phyloP scores from a whole-genome alignment of 2,797 vertebrate species.

The Anguilla anguilla region DNA sequence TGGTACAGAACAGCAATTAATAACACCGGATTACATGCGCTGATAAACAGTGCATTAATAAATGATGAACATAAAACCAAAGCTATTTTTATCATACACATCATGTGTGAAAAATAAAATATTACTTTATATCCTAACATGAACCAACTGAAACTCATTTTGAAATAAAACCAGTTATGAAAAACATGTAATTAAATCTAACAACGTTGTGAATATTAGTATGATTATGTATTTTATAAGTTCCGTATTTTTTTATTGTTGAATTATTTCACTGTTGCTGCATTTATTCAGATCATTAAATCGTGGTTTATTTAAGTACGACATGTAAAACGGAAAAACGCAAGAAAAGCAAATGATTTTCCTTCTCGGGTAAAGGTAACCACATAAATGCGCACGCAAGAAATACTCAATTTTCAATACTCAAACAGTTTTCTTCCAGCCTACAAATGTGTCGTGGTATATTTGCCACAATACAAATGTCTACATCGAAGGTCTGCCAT shows the following conservation, averaged over 20 bases:
- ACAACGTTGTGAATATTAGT: not conserved
- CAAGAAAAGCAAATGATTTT: not conserved
- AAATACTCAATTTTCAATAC: too few relatives aligned
- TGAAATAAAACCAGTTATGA: not conserved
- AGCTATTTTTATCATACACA: not conserved
- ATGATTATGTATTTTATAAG: not conserved
- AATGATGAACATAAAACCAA: not conserved
- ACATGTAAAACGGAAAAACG: not conserved
- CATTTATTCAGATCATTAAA: not conserved
- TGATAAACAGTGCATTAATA: not conserved
- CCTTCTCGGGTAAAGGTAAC: not conserved
- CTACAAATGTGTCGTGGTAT: not conserved
- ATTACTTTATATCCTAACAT: not conserved
- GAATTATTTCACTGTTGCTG: not conserved
- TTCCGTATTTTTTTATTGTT: not conserved
- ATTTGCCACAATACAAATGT: slow-evolving; percentile 23
- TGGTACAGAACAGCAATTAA: not conserved
- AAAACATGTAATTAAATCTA: not conserved
- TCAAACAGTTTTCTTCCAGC: not conserved
- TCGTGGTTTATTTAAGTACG: not conserved
- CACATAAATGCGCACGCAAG: not conserved
- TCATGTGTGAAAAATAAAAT: too few relatives aligned
- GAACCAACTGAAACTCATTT: not conserved
- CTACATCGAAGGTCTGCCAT: not conserved
- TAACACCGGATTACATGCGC: not conserved